phyloP scores from a whole-genome alignment of 2,113 vertebrate species.

The Machaerirhynchus nigripectus region DNA sequence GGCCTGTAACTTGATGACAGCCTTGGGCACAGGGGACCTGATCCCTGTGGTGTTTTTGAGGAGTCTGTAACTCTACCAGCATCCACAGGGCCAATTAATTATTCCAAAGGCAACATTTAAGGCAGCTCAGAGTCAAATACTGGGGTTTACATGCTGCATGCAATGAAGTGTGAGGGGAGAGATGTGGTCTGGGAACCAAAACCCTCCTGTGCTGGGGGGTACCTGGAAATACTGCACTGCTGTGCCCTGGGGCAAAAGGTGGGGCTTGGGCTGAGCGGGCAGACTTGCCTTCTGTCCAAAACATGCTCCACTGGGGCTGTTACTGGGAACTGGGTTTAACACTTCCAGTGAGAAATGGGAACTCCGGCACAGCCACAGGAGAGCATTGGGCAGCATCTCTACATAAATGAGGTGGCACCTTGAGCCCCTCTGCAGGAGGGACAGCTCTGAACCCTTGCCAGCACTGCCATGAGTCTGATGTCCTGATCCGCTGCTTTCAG shows the following conservation, averaged over 20 bases:
- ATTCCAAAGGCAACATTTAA: neutral
- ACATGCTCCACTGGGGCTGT: rapidly evolving
- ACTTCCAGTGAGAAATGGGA: neutral
- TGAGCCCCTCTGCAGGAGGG: neutral
- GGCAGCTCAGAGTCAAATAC: neutral
- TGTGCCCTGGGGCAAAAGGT: neutral
- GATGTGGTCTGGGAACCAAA: neutral
- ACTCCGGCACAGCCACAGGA: neutral
- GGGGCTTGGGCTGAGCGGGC: neutral
- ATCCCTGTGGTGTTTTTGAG: neutral
- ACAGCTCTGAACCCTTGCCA: neutral
- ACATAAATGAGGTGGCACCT: neutral
- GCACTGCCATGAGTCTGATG: neutral
- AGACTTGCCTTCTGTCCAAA: neutral
- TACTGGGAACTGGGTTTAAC: neutral
- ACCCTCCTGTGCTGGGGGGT: neutral
- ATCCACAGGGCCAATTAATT: neutral
- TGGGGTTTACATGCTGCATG: neutral
- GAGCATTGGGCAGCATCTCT: neutral
- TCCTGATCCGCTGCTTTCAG: constrained; percentile 60
- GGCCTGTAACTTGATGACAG: constrained; percentile 27
- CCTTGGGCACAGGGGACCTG: neutral
- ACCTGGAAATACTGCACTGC: neutral
- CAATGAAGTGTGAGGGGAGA: neutral
- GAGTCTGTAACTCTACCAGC: neutral